phyloP scores from a whole-genome alignment of 2,797 vertebrate genomes.

The Vireo griseus region DNA sequence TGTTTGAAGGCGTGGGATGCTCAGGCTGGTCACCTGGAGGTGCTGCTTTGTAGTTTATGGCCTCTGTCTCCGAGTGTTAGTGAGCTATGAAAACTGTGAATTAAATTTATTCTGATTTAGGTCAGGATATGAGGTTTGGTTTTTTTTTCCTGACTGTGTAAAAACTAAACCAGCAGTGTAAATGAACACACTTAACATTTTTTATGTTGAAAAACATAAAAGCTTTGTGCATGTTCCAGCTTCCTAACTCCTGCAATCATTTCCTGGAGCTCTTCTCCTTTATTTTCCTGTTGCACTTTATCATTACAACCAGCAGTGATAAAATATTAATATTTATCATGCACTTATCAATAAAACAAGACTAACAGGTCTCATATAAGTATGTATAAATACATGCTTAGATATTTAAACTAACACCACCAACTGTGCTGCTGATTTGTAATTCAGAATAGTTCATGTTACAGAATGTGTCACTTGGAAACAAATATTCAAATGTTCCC shows the following conservation, averaged over 20 bases:
- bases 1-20: not conserved
- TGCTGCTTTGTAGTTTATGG: not conserved
- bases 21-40: not conserved
- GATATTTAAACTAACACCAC: not conserved
- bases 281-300: not conserved
- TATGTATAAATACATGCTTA: not conserved
- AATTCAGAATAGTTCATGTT: constrained; percentile 13
- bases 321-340: not conserved
- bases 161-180: not conserved
- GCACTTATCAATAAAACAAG: not conserved
- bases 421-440: not conserved
- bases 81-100: not conserved
- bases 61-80: not conserved
- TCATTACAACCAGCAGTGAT: not conserved
- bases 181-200: not conserved
- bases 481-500: constrained; percentile 62
- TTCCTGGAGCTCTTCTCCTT: not conserved
- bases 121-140: not conserved
- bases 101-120: not conserved
- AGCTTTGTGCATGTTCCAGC: not conserved
- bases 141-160: not conserved
- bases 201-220: not conserved
- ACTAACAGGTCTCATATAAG: not conserved
- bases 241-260: not conserved
- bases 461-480: constrained; percentile 69